These are phyloP conservation scores for Pocillopora damicornis DNA, from an alignment of 64 coral and sea anemone species.

Conservation along the genomic window DNA sequence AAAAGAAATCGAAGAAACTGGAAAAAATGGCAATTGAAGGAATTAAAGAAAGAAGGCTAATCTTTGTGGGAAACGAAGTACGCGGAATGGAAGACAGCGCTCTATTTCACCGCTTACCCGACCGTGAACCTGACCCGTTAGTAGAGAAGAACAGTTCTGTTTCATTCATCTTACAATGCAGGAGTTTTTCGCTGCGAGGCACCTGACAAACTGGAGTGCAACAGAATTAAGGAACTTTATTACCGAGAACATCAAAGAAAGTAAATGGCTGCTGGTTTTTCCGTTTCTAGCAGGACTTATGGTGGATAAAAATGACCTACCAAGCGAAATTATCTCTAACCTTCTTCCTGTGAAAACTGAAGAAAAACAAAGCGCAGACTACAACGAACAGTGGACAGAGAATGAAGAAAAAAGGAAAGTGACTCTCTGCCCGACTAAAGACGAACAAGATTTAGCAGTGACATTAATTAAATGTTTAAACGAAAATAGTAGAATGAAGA, in stretches of 20 bases:
- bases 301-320: not conserved
- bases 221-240: slow-evolving; percentile 25
- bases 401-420: too few relatives aligned
- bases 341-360: not conserved
- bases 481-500: not conserved
- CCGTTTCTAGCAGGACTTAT: slow-evolving; percentile 47
- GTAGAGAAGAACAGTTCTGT: slow-evolving; percentile 9
- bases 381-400: not conserved
- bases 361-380: not conserved
- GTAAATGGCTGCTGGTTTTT: slow-evolving; percentile 46
- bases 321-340: not conserved
- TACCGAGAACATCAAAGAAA: not conserved
- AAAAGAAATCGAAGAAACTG: slow-evolving; percentile 6
- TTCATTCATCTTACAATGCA: slow-evolving; percentile 78
- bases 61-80: slow-evolving; percentile 25
- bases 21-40: slow-evolving; percentile 44
- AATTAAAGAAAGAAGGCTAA: slow-evolving; percentile 17
- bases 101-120: slow-evolving; percentile 48
- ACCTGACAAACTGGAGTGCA: slow-evolving; percentile 7
- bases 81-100: slow-evolving; percentile 34
- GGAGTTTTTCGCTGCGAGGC: slow-evolving; percentile 60
- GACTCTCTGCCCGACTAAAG: not conserved
- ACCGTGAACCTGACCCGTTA: not conserved
- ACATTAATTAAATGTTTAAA: not conserved
- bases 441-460: slow-evolving; percentile 2